These are phyloP conservation scores for Mythimna loreyi DNA, from an alignment of 2,888 invertebrate species.

Conservation along the genomic window DNA sequence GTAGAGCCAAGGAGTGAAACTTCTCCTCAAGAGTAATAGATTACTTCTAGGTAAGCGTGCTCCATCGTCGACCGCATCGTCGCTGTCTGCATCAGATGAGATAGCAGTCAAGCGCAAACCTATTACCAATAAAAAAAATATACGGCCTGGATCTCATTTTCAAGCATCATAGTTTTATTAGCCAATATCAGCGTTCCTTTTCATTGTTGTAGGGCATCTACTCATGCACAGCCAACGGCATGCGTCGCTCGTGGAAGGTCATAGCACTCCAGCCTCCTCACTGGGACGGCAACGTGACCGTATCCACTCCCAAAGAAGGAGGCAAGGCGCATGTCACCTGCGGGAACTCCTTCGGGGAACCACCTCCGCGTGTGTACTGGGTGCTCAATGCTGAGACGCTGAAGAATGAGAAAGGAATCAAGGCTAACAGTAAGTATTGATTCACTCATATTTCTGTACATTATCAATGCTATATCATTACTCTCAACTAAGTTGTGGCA, in stretches of 20 bases:
- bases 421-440: slow-evolving; percentile 75
- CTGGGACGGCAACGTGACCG: slow-evolving; percentile 88
- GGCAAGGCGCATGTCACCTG: slow-evolving; percentile 81
- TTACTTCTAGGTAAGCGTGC: no score
- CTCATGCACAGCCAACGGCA: slow-evolving; percentile 93
- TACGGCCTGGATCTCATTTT: no score
- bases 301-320: slow-evolving; percentile 90
- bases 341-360: slow-evolving; percentile 93
- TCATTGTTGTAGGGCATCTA: slow-evolving; percentile 91
- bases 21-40: no score
- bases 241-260: slow-evolving; percentile 85
- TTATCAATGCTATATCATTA: no score
- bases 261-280: slow-evolving; percentile 83
- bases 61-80: no score
- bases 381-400: slow-evolving; percentile 95
- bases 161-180: no score
- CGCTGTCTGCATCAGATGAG: no score
- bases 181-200: no score
- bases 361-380: slow-evolving; percentile 95
- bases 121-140: no score
- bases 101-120: no score
- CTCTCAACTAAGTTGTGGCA: no score
- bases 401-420: slow-evolving; percentile 79
- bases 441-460: not conserved
- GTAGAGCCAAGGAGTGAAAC: no score